phyloP scores from a whole-genome alignment of 2,888 invertebrate genomes.

The Aspidiotus destructor region DNA sequence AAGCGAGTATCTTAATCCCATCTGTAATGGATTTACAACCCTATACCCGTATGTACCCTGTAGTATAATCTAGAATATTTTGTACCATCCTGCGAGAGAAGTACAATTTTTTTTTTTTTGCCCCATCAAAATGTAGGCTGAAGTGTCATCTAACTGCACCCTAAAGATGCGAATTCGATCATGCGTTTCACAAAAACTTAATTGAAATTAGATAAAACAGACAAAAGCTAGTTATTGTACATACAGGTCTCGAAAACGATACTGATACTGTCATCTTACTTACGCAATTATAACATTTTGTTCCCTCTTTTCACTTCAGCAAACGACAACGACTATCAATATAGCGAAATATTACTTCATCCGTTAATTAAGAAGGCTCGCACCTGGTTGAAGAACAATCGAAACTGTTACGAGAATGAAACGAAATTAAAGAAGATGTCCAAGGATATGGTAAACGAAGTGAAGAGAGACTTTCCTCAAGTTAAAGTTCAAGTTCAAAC shows the following conservation, averaged over 20 bases:
- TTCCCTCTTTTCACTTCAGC: not conserved
- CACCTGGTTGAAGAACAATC: conserved; percentile 43
- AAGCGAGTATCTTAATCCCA: too few species aligned
- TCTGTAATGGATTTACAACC: too few species aligned
- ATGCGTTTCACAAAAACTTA: not conserved
- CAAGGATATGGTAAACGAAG: not conserved
- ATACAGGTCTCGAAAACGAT: too few species aligned
- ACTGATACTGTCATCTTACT: too few species aligned
- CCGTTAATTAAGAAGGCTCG: conserved; percentile 52
- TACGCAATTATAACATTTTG: not conserved
- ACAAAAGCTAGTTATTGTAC: too few species aligned
- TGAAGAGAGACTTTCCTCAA: conserved; percentile 21
- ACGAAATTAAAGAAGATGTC: conserved; percentile 16
- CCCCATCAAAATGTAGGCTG: too few species aligned
- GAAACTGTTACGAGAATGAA: conserved; percentile 34
- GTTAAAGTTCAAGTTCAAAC: conserved; percentile 10
- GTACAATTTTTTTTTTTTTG: too few species aligned
- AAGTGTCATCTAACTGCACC: too few species aligned
- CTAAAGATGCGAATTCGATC: too few species aligned
- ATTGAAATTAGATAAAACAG: not conserved
- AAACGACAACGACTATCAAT: conserved; percentile 46
- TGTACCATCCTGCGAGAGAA: too few species aligned
- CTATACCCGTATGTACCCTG: too few species aligned
- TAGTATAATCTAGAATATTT: too few species aligned
- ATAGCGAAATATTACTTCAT: conserved; percentile 58